These are phyloP conservation scores for Anarhynchus alexandrinus DNA, from an alignment of 2,113 vertebrate genomes.

Conservation along the genomic window DNA sequence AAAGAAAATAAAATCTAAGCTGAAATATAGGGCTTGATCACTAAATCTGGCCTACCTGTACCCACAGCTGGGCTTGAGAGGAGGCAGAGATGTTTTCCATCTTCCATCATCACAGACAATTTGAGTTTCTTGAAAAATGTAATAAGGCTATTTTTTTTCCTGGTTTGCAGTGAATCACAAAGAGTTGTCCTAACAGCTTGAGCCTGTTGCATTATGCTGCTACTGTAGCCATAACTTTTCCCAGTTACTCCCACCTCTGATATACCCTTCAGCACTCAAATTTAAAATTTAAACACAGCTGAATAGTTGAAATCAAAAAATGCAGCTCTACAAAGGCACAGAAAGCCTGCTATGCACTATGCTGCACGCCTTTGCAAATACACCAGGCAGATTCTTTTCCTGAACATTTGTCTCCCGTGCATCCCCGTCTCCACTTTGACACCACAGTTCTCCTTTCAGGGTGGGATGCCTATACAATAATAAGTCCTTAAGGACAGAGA, in stretches of 20 bases:
- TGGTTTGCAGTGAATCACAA: background rate
- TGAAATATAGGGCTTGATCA: background rate
- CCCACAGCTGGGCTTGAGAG: background rate
- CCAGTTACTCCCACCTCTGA: conserved; percentile 7
- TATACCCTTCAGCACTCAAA: background rate
- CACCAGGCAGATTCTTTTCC: background rate
- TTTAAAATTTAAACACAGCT: background rate
- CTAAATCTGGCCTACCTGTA: background rate
- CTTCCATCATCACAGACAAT: background rate
- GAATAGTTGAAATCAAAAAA: background rate
- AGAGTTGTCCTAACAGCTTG: conserved; percentile 3
- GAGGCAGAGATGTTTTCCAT: background rate
- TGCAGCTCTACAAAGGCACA: background rate
- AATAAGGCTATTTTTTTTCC: background rate
- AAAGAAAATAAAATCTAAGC: background rate
- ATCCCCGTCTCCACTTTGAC: background rate
- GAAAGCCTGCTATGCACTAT: background rate
- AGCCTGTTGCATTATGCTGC: background rate
- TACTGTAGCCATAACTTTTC: background rate
- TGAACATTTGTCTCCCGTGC: background rate
- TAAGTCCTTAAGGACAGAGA: background rate
- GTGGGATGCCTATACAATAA: background rate
- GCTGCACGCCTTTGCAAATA: background rate
- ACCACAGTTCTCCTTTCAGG: background rate
- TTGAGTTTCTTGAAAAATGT: background rate